A percentile compares a stretch with the other conserved stretches of the same genome.
Conservation (phyloP, 2,797 vertebrate genomes). For the Brachyalestes nurse region DNA sequence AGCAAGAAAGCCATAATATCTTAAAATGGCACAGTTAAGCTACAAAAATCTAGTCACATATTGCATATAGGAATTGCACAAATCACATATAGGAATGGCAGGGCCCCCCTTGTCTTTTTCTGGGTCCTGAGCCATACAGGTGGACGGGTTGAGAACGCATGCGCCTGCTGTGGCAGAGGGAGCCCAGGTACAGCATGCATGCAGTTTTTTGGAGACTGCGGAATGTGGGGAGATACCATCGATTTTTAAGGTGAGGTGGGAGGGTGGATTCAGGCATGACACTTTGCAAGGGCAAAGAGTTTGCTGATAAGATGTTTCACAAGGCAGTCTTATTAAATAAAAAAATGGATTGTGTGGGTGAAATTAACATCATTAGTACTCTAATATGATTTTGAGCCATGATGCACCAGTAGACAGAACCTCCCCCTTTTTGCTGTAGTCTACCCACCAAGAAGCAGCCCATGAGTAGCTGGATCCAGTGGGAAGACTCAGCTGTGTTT, state of each 20-base stretch:
- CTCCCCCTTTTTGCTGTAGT: background rate
- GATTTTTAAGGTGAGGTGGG: conserved; percentile 2
- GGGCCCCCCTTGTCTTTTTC: background rate
- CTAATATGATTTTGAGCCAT: background rate
- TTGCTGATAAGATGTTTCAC: background rate
- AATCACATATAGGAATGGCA: background rate
- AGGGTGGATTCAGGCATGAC: background rate
- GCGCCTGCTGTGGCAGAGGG: conserved; percentile 24
- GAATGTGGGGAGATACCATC: conserved; percentile 56
- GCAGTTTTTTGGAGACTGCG: conserved; percentile 55
- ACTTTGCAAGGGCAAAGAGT: background rate
- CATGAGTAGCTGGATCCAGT: background rate
- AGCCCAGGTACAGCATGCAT: conserved; percentile 47
- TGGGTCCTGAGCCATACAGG: conserved; percentile 29
- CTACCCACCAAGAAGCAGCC: background rate
- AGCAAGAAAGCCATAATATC: background rate
- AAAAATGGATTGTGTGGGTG: background rate
- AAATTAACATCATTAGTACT: background rate
- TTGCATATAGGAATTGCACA: background rate
- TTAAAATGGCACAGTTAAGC: background rate
- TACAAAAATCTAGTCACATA: background rate
- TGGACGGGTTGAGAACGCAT: conserved; percentile 44
- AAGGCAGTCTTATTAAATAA: background rate
- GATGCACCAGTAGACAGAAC: background rate
- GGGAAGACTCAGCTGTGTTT: conserved; percentile 21